Percentiles rank a stretch among this genome's conserved stretches.
Evolutionary conservation across 2,888 invertebrate species (phyloP).

Genomic region (Spilosoma lubricipeda): DNA sequence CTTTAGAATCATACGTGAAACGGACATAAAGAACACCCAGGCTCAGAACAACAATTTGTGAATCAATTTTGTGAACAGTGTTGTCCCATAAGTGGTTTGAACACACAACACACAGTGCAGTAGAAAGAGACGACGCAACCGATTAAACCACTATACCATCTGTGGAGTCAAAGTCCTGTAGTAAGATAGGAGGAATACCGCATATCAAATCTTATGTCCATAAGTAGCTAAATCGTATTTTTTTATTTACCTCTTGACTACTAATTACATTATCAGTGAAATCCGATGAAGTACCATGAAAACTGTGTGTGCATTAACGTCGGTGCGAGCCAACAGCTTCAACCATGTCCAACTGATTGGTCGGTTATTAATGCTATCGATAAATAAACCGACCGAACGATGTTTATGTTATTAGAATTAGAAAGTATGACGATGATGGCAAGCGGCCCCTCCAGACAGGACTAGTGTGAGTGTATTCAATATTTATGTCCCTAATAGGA

Average conservation of each 20-base stretch:
- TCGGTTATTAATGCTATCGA: constrained; percentile 22
- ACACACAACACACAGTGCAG: too few species aligned
- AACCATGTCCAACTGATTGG: neutral
- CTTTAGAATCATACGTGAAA: too few species aligned
- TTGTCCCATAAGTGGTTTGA: too few species aligned
- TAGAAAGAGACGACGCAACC: too few species aligned
- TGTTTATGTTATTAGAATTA: constrained; percentile 29
- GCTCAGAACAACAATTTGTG: too few species aligned
- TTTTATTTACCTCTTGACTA: neutral
- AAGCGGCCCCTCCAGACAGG: neutral
- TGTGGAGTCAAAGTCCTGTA: too few species aligned
- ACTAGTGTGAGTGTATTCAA: too few species aligned
- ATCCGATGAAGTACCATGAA: neutral
- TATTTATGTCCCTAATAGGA: neutral
- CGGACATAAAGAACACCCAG: too few species aligned
- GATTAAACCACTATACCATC: too few species aligned
- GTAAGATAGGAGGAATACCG: neutral
- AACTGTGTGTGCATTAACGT: neutral
- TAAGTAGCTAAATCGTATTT: neutral
- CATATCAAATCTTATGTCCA: neutral
- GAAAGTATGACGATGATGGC: constrained; percentile 14
- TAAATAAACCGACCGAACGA: constrained; percentile 23
- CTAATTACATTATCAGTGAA: constrained; percentile 2
- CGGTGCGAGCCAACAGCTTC: neutral
- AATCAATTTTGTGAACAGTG: too few species aligned